Percentiles rank a stretch among this genome's conserved stretches.
These are phyloP conservation scores for Spinibarbus caldwelli DNA, from an alignment of 2,797 vertebrate genomes.

Conservation along the genomic window DNA sequence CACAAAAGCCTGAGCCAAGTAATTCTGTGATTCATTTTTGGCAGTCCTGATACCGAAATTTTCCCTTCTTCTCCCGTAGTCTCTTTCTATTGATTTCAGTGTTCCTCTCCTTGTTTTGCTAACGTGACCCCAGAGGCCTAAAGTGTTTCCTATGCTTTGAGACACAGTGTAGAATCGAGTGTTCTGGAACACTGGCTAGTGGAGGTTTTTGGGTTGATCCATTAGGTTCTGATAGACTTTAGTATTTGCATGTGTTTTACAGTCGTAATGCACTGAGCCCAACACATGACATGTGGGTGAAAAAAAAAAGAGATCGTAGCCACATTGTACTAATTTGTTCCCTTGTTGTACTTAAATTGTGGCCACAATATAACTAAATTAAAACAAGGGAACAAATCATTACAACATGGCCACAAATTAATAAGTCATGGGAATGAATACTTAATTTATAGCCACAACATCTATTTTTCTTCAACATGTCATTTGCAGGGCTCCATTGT, in stretches of 20 bases:
- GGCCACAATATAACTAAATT: not conserved
- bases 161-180: conserved; percentile 15
- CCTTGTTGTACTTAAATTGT: not conserved
- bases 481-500: not conserved
- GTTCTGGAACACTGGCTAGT: conserved; percentile 24
- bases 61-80: conserved; percentile 65
- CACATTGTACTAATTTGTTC: not conserved
- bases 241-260: conserved; percentile 18
- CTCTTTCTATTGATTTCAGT: conserved; percentile 52
- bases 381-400: not conserved
- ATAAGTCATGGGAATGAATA: not conserved
- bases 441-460: not conserved
- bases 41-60: conserved; percentile 66
- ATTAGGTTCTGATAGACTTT: conserved; percentile 22
- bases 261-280: not conserved
- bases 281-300: not conserved
- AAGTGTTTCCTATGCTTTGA: conserved; percentile 32
- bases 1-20: conserved; percentile 77
- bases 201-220: conserved; percentile 14
- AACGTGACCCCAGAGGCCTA: conserved; percentile 13
- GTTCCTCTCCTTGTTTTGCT: conserved; percentile 32
- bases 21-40: conserved; percentile 78
- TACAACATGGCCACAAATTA: not conserved
- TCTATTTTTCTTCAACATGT: not conserved
- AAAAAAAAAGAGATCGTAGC: too few relatives aligned